Conservation (phyloP, 2,888 invertebrate genomes). For the Lycia hirtaria region DNA sequence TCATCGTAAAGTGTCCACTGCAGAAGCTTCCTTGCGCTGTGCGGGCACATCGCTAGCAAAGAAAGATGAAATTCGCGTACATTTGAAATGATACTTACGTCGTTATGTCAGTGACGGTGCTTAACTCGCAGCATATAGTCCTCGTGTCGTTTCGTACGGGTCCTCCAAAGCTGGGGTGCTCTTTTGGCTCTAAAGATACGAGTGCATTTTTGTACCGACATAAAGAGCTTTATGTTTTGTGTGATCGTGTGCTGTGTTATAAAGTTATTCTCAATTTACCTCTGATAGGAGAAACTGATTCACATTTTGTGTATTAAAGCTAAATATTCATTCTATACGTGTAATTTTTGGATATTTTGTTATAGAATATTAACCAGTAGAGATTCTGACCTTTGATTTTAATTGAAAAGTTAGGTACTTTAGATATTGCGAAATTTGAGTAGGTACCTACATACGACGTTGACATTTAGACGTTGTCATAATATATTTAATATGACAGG, state of each 20-base stretch:
- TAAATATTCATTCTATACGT: too few relatives aligned
- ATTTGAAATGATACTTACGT: conserved; percentile 3
- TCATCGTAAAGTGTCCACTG: conserved; percentile 21
- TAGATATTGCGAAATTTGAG: too few relatives aligned
- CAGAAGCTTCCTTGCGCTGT: conserved; percentile 13
- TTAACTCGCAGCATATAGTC: conserved; percentile 3
- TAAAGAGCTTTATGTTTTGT: conserved; percentile 6
- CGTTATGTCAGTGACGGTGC: not conserved
- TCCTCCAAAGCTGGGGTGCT: conserved; percentile 10
- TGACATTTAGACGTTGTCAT: too few relatives aligned
- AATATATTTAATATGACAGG: too few relatives aligned
- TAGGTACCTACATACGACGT: too few relatives aligned
- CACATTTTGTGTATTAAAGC: too few relatives aligned
- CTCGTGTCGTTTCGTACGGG: conserved; percentile 4
- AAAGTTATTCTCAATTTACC: not conserved
- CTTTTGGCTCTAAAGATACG: conserved; percentile 9
- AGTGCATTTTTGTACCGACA: conserved; percentile 14
- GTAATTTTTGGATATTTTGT: too few relatives aligned
- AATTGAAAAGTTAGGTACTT: too few relatives aligned
- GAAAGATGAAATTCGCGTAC: not conserved
- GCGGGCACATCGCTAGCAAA: not conserved
- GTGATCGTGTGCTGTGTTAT: not conserved
- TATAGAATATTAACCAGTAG: too few relatives aligned
- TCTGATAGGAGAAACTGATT: not conserved
- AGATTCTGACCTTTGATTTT: too few relatives aligned